Conservation (phyloP, 2,797 vertebrate genomes). For the Peromyscus eremicus region DNA sequence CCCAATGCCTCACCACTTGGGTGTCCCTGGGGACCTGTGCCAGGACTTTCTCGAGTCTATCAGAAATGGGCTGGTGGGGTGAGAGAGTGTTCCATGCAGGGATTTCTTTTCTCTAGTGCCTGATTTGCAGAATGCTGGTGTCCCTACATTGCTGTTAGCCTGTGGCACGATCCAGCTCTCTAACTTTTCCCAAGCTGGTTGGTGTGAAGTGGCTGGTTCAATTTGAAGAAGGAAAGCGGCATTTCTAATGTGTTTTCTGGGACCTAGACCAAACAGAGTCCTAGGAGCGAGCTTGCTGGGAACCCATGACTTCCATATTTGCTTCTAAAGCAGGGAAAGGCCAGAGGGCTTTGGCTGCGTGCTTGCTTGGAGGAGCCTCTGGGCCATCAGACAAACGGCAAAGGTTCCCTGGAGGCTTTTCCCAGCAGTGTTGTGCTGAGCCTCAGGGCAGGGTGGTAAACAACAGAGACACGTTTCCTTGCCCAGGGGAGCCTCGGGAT, state of each 20-base stretch:
- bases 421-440: fast-evolving
- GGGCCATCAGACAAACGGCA: neutral
- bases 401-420: neutral
- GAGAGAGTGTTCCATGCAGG: fast-evolving
- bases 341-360: neutral
- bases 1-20: neutral
- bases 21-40: fast-evolving
- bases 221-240: neutral
- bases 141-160: fast-evolving
- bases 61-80: neutral
- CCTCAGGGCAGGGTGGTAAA: neutral
- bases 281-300: neutral
- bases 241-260: conserved; percentile 1
- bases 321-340: neutral
- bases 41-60: neutral
- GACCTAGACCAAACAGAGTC: neutral
- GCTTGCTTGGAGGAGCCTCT: neutral
- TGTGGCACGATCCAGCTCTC: neutral
- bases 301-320: neutral
- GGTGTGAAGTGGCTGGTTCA: neutral
- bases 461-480: fast-evolving
- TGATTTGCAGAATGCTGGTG: neutral
- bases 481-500: fast-evolving
- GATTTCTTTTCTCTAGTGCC: neutral
- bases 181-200: neutral